phyloP scores from a whole-genome alignment of 2,797 vertebrate genomes.

The Crocodylus rhombifer region DNA sequence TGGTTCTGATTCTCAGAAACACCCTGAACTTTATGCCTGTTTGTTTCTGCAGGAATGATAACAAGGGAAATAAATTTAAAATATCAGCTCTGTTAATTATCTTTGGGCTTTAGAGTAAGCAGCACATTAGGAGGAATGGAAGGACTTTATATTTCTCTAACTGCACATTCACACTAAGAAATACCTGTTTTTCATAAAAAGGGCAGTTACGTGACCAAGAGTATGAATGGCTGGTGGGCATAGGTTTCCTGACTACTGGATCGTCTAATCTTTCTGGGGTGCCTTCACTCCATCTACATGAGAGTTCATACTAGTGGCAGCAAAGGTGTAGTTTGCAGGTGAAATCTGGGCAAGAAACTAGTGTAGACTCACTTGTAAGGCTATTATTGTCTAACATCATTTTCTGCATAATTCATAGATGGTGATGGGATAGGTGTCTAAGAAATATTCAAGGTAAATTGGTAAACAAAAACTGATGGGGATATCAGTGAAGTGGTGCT shows the following conservation, averaged over 20 bases:
- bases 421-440: neutral
- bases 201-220: neutral
- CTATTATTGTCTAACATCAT: neutral
- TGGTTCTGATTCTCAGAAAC: conserved; percentile 27
- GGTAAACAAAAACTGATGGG: neutral
- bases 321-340: neutral
- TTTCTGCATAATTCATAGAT: neutral
- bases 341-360: neutral
- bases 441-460: neutral
- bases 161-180: neutral
- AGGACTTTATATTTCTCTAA: neutral
- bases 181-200: neutral
- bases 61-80: conserved; percentile 49
- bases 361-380: neutral
- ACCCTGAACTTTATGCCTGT: conserved; percentile 46
- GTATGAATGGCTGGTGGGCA: fast-evolving
- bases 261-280: neutral
- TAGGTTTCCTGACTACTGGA: neutral
- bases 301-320: neutral
- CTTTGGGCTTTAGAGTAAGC: conserved; percentile 47
- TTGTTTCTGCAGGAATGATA: conserved; percentile 51
- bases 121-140: conserved; percentile 29
- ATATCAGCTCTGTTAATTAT: conserved; percentile 65
- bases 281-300: neutral
- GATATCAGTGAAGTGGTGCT: neutral